Base-by-base conservation (phyloP, 2,113 vertebrate genomes). In the Miniopterus natalensis region DNA sequence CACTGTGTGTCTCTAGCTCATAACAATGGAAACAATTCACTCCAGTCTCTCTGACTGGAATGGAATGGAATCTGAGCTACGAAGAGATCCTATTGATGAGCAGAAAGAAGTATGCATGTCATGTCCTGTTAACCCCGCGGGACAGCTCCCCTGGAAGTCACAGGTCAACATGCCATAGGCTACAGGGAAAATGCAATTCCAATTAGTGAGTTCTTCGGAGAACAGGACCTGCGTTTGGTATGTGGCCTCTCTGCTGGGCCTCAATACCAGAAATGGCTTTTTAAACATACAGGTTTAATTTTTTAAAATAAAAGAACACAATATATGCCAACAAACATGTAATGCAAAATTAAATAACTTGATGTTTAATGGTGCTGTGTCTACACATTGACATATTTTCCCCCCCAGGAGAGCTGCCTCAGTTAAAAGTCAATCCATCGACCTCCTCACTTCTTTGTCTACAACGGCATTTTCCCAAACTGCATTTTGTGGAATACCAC, bases 271-370 rank as follows among this genome's bases (percentile, higher is more conserved):
- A 81, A 80, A 77, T 92, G 3, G 53, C 8, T 40, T 71, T 66
- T 53, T 14, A 27, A 83, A 40, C 65, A 70, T 27, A 49, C 2
- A 63, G 0, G 7, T 27, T 86, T 61, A 31, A 25, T 36, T 66
- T 90, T 49, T 45, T 51, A 4, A 49, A 81, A 55, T 84, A 47
- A 77, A 78, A 77, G 8, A 68, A 65, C 0, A 18, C 6, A 53
- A 47, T 47, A 29, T 57, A 17, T 57, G 10, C 7, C 45, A 53
- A 36, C 18, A 84, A 71, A 83, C 63, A 36, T 36, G 2, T 45
- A 90, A 36, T 74, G 15, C 3, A 70, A 90, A 93, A 49, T 80
- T 29, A 88, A 95, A 95, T 85, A 88, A 40, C 3, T 81, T 51
- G 25, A 36, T 42, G 40, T 71, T 36, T 49, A 77, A 36, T 92